These are phyloP conservation scores for Pardalotus punctatus DNA, from an alignment of 2,113 vertebrate genomes.

Conservation along the genomic window DNA sequence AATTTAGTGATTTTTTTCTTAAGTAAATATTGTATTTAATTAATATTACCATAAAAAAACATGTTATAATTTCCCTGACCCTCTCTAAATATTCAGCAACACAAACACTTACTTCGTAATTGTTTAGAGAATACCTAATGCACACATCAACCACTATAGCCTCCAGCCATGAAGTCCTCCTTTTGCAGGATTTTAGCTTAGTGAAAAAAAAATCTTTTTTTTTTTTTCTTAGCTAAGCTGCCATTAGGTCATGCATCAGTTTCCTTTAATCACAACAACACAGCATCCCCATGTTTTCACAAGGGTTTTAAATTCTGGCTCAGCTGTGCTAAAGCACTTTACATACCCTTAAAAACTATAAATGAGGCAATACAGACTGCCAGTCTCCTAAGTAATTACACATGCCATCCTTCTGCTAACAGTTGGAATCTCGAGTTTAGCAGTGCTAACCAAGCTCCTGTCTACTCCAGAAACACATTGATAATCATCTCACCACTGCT, in stretches of 20 bases:
- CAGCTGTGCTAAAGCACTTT: background rate
- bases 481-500: background rate
- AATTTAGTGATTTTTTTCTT: background rate
- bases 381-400: background rate
- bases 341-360: background rate
- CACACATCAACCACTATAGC: background rate
- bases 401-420: background rate
- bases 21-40: background rate
- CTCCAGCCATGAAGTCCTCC: background rate
- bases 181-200: background rate
- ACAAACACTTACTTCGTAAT: background rate
- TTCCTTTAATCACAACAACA: background rate
- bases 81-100: background rate
- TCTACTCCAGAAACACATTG: background rate
- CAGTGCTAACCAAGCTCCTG: background rate
- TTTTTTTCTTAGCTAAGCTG: background rate
- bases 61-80: background rate
- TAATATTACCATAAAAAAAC: background rate
- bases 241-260: background rate
- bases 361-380: background rate
- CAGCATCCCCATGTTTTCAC: background rate
- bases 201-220: background rate
- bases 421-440: background rate
- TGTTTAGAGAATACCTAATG: background rate
- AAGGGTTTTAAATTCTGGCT: background rate